Conservation (phyloP, 1,140 invertebrate genomes). For the Macrobrachium nipponense region DNA sequence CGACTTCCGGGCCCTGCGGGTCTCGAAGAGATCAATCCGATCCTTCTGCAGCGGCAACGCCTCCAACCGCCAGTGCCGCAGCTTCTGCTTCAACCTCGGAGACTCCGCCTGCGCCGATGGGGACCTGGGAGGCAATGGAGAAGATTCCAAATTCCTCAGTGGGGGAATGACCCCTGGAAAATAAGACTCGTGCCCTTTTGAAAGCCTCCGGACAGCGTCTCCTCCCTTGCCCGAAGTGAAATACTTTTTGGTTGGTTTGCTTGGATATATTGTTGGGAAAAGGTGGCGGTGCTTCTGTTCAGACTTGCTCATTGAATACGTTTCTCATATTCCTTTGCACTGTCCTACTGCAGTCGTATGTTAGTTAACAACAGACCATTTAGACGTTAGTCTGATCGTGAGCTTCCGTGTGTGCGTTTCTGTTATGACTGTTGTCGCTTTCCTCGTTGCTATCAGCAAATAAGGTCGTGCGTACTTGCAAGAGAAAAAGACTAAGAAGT, state of each 20-base stretch:
- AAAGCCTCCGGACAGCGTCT: neutral
- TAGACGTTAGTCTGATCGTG: too few relatives aligned
- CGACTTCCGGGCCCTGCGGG: constrained; percentile 34
- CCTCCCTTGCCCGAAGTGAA: neutral
- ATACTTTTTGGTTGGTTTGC: neutral
- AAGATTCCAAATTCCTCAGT: constrained; percentile 36
- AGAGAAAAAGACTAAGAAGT: too few relatives aligned
- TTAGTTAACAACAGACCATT: too few relatives aligned
- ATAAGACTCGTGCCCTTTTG: constrained; percentile 1
- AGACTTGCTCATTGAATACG: too few relatives aligned
- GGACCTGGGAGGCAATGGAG: constrained; percentile 41
- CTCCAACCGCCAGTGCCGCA: constrained; percentile 41
- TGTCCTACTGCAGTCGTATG: too few relatives aligned
- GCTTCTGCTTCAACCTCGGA: constrained; percentile 46
- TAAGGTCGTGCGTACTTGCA: too few relatives aligned
- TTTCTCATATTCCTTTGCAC: too few relatives aligned
- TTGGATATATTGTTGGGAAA: neutral
- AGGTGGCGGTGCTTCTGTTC: too few relatives aligned
- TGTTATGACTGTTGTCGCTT: too few relatives aligned
- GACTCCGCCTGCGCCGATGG: constrained; percentile 48
- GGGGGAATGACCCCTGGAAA: constrained; percentile 41
- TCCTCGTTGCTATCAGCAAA: too few relatives aligned
- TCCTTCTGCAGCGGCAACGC: constrained; percentile 36
- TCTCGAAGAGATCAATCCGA: constrained; percentile 22
- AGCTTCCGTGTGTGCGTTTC: too few relatives aligned